Base-by-base conservation (phyloP, 2,797 vertebrate species). In the Cottoperca gobio region DNA sequence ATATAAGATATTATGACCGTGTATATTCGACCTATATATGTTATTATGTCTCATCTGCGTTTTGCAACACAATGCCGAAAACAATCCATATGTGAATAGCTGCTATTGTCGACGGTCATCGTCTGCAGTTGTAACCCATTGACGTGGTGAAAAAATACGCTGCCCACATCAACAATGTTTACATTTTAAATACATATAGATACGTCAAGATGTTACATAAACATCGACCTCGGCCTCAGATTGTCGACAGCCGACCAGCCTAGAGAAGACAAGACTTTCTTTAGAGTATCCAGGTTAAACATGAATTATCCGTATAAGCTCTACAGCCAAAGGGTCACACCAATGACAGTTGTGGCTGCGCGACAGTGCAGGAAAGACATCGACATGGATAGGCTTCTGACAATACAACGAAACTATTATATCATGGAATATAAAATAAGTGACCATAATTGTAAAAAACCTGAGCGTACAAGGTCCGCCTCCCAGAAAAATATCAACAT, bases 281-380 rank as follows among this genome's bases (percentile, higher is more conserved):
- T 66, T 28, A 58, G 70, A 53, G 28, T 80, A 91, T 89, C 87
- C 86, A 87, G 92, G 91, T 83, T 93, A 88, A 84, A 92, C 85
- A 90, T 91, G 89, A 92, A 91, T 94, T 91, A 93, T 93, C 92
- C 82, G 82, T 82, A 45, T 92, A 92, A 94, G 86, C 91, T 78
- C 33, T 76, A 40, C 87, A 90, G 85, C 90, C 83, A 81, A 92
- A 86, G 94, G 95, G 93, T 95, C 93, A 95, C 48, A 87, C 94
- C 93, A 95, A 95, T 95, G 94, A 95, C 94, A 95, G 92, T 69
- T 88, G 84, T 81, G 87, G 88, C 87, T 94, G 89, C 88, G 61
- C 79, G 77, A 84, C 81, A 76, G 33, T 35, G 58, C 59, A 74
- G 66, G 55, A 73, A 75, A 71, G 23, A 79, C 82, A 73, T 61